Base-by-base conservation (phyloP, 2,888 invertebrate species). In the Neoitamus cyanurus region DNA sequence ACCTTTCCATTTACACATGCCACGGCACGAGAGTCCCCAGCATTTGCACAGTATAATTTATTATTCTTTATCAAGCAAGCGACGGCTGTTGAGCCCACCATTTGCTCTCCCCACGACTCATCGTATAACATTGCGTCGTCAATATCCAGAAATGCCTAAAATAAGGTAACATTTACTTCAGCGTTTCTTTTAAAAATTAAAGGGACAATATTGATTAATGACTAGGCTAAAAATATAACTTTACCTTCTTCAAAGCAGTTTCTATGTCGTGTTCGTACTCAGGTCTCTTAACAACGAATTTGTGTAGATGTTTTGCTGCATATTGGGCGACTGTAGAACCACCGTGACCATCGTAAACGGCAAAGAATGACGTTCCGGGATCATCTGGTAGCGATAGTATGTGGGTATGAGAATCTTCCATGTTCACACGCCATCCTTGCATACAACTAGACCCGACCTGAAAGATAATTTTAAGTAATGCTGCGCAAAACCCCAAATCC, bases 341-440 rank as follows among this genome's bases (percentile, higher is more conserved):
- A 94, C 92, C 88, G 90, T 93, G 91, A 1, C 91, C 91, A 87
- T 91, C 99, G 90, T 97, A 99, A 0, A 99, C 99, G 5, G 97
- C 99, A 92, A 99, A 99, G 92, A 97, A 99, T 3, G 98, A 95
- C 37, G 98, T 95, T 28, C 94, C 95, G 34, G 97, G 97, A 91
- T 99, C 99, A 89, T 98, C 98, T 1, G 97, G 97, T 87, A 98
- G 91, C 0, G 97, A 96, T 15, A 99, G 92, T 87, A 99, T 96
- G 89, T 99, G 98, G 77, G 98, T 98, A 90, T 99, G 99, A 0
- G 98, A 97, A 92, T 99, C 99, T 92, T 99, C 99, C 99, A 99
- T 99, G 87, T 97, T 97, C 84, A 98, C 95, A 86, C 99, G 93
- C 99, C 99, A 99, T 91, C 99, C 99, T 92, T 99, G 99, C 99